Conservation (phyloP, 2,888 invertebrate species). For the Xestia sexstrigata region DNA sequence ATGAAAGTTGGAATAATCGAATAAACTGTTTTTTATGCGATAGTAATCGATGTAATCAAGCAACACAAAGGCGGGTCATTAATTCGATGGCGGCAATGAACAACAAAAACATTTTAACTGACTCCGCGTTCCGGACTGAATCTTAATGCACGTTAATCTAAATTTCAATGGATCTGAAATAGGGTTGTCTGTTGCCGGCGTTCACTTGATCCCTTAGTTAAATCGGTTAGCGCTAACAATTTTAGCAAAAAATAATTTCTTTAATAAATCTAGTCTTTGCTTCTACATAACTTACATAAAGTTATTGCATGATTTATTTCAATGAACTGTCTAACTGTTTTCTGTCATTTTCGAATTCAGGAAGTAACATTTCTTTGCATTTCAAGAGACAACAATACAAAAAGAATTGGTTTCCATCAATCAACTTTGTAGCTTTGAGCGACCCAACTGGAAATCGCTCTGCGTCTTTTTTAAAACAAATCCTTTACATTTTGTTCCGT, state of each 20-base stretch:
- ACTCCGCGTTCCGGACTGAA: slow-evolving; percentile 69
- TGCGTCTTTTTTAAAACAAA: slow-evolving; percentile 48
- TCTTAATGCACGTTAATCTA: slow-evolving; percentile 78
- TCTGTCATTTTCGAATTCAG: background rate
- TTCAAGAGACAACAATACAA: slow-evolving; percentile 12
- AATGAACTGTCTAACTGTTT: too few relatives aligned
- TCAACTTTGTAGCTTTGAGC: slow-evolving; percentile 48
- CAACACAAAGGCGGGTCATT: slow-evolving; percentile 71
- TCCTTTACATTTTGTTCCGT: slow-evolving; percentile 46
- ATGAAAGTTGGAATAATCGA: slow-evolving; percentile 38
- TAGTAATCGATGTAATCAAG: slow-evolving; percentile 71
- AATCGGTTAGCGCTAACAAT: slow-evolving; percentile 4
- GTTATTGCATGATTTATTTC: background rate
- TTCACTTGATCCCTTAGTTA: slow-evolving; percentile 28
- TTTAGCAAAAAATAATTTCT: background rate
- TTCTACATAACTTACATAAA: background rate
- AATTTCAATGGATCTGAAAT: slow-evolving; percentile 76
- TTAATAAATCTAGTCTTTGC: background rate
- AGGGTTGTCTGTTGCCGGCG: slow-evolving; percentile 57
- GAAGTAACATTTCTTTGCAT: background rate
- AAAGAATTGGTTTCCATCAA: slow-evolving; percentile 40
- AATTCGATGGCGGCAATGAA: slow-evolving; percentile 71
- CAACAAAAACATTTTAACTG: slow-evolving; percentile 81
- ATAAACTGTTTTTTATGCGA: slow-evolving; percentile 55
- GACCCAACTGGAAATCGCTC: slow-evolving; percentile 34